Base-by-base conservation (phyloP, 2,113 vertebrate genomes). In the Nestor notabilis region DNA sequence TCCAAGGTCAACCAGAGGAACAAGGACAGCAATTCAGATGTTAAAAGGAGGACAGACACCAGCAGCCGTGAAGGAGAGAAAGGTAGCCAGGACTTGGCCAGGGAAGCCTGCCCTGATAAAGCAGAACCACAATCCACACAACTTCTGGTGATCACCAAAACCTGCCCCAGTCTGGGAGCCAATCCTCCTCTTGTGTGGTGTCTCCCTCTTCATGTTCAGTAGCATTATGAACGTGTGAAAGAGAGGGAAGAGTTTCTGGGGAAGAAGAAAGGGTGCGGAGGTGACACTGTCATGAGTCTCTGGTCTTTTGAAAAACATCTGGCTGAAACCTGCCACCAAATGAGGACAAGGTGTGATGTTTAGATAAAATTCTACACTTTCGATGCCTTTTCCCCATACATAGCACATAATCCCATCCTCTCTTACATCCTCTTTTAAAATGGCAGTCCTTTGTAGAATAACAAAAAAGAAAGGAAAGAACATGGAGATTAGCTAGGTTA, bases 91-190 rank as follows among this genome's bases (percentile, higher is more conserved):
- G 17, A 28, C 7, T 44, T 1, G 7, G n/a, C 11, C 27, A 13
- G 17, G 9, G 20, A 25, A 70, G 8, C 25, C 25, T 3, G 2
- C 23, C 24, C 18, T 68, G 52, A 56, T 2, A 9, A 86, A 76
- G 21, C 18, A 76, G 46, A 86, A 55, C 17, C 33, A 41, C 33
- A 46, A 10, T 16, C 29, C 12, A 66, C 19, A 35, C 5, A 17
- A 9, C n/a, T 43, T 78, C 27, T 56, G 49, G 15, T 86, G 39
- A n/a, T 23, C 7, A n/a, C 31, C 19, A 39, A 44, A 58, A 52
- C 9, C 15, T 44, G 27, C 14, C 31, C 28, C 0, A 0, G 11
- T 12, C 6, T 56, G 23, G 31, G 27, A 87, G 24, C 18, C 20
- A 17, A 44, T 8, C 11, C 6, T 89, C 10, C 10, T 75, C 33